These are phyloP conservation scores for Epinotia brunnichana DNA, from an alignment of 2,888 invertebrate genomes.

Conservation along the genomic window DNA sequence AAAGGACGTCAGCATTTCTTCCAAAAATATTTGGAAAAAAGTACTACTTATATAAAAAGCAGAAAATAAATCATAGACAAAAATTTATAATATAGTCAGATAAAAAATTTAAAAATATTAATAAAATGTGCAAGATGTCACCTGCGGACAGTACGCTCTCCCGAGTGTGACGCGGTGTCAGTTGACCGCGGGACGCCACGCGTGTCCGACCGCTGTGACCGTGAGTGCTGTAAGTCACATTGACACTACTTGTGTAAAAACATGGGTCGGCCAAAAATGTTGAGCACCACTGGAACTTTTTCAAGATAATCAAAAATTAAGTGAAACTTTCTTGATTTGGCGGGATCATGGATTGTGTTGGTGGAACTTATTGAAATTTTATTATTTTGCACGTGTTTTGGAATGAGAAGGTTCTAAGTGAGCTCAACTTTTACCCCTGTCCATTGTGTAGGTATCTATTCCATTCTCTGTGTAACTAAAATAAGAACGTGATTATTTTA, in stretches of 20 bases:
- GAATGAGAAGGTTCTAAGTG: not conserved
- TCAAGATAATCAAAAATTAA: not conserved
- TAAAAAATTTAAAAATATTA: not conserved
- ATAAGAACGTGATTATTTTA: too few relatives aligned
- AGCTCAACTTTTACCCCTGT: not conserved
- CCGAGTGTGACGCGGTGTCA: constrained; percentile 60
- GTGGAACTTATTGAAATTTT: too few relatives aligned
- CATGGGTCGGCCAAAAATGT: not conserved
- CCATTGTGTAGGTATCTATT: too few relatives aligned
- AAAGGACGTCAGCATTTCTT: too few relatives aligned
- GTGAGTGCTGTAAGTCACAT: constrained; percentile 40
- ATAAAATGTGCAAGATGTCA: not conserved
- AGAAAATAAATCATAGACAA: too few relatives aligned
- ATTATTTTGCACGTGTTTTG: not conserved
- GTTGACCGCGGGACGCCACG: constrained; percentile 69
- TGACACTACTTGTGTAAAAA: not conserved
- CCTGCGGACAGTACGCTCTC: constrained; percentile 32
- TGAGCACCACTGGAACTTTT: not conserved
- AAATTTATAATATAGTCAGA: not conserved
- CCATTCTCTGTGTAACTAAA: too few relatives aligned
- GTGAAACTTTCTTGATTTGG: not conserved
- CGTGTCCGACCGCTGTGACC: constrained; percentile 54
- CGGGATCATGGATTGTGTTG: too few relatives aligned
- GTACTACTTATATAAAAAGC: too few relatives aligned
- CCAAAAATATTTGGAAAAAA: too few relatives aligned